Base-by-base conservation (phyloP, 2,888 invertebrate genomes). In the Melinopterus prodromus region DNA sequence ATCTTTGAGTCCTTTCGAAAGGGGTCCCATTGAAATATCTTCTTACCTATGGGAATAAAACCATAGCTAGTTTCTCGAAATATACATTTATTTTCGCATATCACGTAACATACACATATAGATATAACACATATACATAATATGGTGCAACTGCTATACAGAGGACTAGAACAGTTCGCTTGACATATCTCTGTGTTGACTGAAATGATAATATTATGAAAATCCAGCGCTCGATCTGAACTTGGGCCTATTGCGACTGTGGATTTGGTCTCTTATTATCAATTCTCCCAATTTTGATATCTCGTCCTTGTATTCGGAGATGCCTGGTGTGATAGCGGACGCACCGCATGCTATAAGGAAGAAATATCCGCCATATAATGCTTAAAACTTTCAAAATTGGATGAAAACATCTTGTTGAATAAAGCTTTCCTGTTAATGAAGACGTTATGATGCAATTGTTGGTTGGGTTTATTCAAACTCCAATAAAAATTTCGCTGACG, bases 281-380 rank as follows among this genome's bases (percentile, higher is more conserved):
- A 92, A 89, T 6, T 90, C 90, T 2, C 93, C 93, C 1, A 93
- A 89, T 85, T 92, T 92, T 0, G 91, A 92, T 14, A 93, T 92
- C 0, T 90, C 91, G 81, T 93, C 93, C 85, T 92, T 92, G 86
- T 94, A 94, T 86, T 94, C 94, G 0, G 92, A 91, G 81, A 90
- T 90, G 26, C 87, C 87, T 53, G 86, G 82, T 6, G 87, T 85
- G 53, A 80, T 78, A 38, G 80, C 82, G 14, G 76, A 36, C 14
- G 82, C 76, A 70, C 82, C 83, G 38, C 80, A 79, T 14, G 77
- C 81, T 53, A 77, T 70, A 70, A 76, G 71, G 26, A 76, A 26
- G 26, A 26, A 26, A 26, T 26, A 16, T 71, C 16, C 16, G 15
- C 26, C 26, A 26, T 26, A 26, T 26, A 26, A 26, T 26, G 26